Evolutionary conservation across 2,888 invertebrate genomes (phyloP).

Genomic region (Mesorhabditis belari): DNA sequence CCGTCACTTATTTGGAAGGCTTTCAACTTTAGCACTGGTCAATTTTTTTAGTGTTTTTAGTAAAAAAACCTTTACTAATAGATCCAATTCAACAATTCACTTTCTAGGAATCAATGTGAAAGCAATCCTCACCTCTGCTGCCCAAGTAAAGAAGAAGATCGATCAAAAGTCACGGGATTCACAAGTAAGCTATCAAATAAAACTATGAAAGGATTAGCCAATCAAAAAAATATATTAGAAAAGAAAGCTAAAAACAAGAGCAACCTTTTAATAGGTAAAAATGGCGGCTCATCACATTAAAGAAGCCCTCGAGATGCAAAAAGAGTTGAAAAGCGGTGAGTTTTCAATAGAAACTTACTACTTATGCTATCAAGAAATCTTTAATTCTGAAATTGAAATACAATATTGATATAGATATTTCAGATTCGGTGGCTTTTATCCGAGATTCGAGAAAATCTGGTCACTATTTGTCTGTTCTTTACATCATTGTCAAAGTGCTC

Average conservation of each 20-base stretch:
- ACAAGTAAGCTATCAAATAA: slow-evolving; percentile 1
- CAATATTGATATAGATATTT: no score
- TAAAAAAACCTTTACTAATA: background rate
- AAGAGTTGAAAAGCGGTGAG: slow-evolving; percentile 39
- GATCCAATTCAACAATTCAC: background rate
- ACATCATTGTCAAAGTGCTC: slow-evolving; percentile 23
- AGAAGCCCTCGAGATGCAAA: slow-evolving; percentile 47
- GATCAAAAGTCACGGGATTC: slow-evolving; percentile 1
- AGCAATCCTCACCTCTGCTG: slow-evolving; percentile 37
- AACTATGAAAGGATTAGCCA: background rate
- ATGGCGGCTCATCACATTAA: slow-evolving; percentile 33
- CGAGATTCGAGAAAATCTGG: slow-evolving; percentile 11
- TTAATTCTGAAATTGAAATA: no score
- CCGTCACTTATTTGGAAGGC: slow-evolving; percentile 48
- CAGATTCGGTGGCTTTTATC: background rate
- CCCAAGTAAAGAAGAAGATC: slow-evolving; percentile 23
- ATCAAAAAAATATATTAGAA: background rate
- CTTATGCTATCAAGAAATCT: no score
- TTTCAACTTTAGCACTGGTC: slow-evolving; percentile 42
- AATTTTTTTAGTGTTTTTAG: background rate
- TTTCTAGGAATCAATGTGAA: slow-evolving; percentile 45
- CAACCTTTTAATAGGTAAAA: slow-evolving; percentile 9
- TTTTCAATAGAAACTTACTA: background rate
- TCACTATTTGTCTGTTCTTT: slow-evolving; percentile 21
- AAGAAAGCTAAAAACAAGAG: background rate